Conservation (phyloP, 2,797 vertebrate species). For the Natrix natrix region DNA sequence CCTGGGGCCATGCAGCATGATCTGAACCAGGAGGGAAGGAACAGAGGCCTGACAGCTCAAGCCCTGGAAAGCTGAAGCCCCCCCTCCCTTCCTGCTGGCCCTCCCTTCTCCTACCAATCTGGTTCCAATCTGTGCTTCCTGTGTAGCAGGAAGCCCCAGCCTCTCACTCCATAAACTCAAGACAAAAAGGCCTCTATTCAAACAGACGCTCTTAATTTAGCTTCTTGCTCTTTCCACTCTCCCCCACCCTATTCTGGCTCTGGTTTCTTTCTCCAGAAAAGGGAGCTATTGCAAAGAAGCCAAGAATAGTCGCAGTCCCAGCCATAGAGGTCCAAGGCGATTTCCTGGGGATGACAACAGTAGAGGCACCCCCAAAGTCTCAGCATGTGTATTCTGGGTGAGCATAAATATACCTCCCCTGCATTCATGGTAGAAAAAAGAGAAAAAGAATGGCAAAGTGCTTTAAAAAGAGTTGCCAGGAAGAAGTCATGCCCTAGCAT, state of each 20-base stretch:
- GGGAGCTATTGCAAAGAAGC: constrained; percentile 22
- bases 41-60: neutral
- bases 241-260: constrained; percentile 1
- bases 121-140: constrained; percentile 84
- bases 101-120: constrained; percentile 74
- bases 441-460: neutral
- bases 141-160: constrained; percentile 79
- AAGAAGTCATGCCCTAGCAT: neutral
- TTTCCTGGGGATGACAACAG: neutral
- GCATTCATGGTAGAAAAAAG: neutral
- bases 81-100: constrained; percentile 50
- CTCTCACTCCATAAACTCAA: constrained; percentile 77
- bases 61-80: neutral
- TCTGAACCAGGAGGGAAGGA: constrained; percentile 20
- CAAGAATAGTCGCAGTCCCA: neutral
- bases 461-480: neutral
- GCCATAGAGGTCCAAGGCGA: neutral
- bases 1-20: constrained; percentile 12
- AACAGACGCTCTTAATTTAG: constrained; percentile 66
- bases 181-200: constrained; percentile 77
- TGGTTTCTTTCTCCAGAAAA: constrained; percentile 34
- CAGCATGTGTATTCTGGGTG: neutral
- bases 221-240: constrained; percentile 31
- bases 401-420: no score
- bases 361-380: neutral